Evolutionary conservation across 92 coral and sea anemone species (phyloP).

Genomic region (Bergia sp.): DNA sequence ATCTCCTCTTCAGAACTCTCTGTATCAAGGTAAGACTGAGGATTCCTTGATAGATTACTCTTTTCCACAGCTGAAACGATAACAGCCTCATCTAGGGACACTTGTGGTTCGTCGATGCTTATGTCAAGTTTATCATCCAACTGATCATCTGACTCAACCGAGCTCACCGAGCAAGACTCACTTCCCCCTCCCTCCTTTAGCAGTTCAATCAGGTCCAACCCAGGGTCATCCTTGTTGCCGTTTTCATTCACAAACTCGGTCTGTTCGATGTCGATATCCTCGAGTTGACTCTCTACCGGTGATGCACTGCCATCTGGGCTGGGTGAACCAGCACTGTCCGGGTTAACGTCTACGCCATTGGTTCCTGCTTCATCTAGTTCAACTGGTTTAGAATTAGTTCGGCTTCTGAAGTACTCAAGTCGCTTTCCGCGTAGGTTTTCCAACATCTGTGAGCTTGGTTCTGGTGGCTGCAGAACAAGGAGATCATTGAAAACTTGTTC

Average conservation of each 20-base stretch:
- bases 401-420: conserved; percentile 69
- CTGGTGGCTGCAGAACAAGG: conserved; percentile 31
- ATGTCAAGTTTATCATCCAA: conserved; percentile 36
- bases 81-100: neutral
- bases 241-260: conserved; percentile 78
- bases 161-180: conserved; percentile 20
- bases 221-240: conserved; percentile 60
- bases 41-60: neutral
- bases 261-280: conserved; percentile 84
- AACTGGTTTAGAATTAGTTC: conserved; percentile 76
- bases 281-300: conserved; percentile 71
- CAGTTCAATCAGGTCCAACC: conserved; percentile 76
- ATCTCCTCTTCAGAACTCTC: conserved; percentile 67
- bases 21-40: neutral
- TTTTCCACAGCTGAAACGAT: neutral
- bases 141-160: conserved; percentile 49
- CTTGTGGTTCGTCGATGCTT: neutral
- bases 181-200: conserved; percentile 54
- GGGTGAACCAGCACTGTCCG: conserved; percentile 11
- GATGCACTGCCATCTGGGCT: conserved; percentile 43
- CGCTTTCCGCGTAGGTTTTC: conserved; percentile 71
- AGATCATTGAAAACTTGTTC: neutral
- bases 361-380: conserved; percentile 11
- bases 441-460: conserved; percentile 23
- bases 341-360: neutral